A percentile compares a stretch with the other conserved stretches of the same genome.
These are phyloP conservation scores for Gymnorhina tibicen DNA, from an alignment of 2,113 vertebrate genomes.

Conservation along the genomic window DNA sequence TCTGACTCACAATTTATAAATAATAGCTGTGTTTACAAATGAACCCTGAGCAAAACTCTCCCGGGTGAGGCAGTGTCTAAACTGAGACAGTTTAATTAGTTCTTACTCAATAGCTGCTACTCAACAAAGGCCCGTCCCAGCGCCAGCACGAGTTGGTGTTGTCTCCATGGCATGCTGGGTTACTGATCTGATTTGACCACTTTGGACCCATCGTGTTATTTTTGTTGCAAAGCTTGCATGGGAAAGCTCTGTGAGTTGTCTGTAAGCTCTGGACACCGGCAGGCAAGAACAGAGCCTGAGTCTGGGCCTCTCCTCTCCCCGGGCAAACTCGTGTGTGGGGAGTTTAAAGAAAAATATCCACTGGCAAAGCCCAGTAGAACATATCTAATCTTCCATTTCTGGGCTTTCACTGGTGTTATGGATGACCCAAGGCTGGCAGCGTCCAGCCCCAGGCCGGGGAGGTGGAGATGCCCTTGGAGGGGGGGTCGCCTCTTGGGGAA, in stretches of 20 bases:
- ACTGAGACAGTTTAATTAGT: neutral
- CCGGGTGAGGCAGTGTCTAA: neutral
- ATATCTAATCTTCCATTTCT: neutral
- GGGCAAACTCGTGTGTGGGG: accelerated
- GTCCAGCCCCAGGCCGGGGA: neutral
- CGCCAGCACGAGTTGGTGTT: neutral
- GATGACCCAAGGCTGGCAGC: neutral
- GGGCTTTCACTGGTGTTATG: neutral
- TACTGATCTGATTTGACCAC: neutral
- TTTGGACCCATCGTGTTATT: neutral
- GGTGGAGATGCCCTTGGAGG: neutral
- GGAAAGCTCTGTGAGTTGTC: neutral
- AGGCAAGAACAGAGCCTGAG: neutral
- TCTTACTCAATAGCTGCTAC: neutral
- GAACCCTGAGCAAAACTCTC: neutral
- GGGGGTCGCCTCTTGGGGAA: neutral
- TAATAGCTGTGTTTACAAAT: conserved; percentile 7
- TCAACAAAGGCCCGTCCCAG: neutral
- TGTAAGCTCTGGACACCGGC: neutral
- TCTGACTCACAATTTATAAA: conserved; percentile 1
- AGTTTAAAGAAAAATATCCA: neutral
- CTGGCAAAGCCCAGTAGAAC: neutral
- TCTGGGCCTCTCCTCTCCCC: neutral
- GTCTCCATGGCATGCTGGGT: neutral
- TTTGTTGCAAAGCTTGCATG: neutral